A percentile compares a stretch with the other conserved stretches of the same genome.
Conservation (phyloP, 1,140 invertebrate genomes). For the Caenorhabditis tropicalis region DNA sequence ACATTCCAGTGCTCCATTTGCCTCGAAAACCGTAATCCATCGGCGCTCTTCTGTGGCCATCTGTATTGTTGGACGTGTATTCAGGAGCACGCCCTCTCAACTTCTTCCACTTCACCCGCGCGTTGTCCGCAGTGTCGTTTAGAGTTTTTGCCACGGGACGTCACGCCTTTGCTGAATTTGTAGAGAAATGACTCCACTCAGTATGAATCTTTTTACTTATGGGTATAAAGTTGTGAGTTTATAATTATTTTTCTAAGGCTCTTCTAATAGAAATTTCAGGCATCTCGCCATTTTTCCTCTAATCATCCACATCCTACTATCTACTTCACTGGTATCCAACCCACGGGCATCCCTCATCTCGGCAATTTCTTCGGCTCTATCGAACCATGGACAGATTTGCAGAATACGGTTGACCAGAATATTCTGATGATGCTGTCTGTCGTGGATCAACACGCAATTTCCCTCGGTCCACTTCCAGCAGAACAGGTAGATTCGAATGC, state of each 20-base stretch:
- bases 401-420: slow-evolving; percentile 75
- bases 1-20: slow-evolving; percentile 49
- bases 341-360: slow-evolving; percentile 89
- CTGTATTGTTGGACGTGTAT: slow-evolving; percentile 64
- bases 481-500: slow-evolving; percentile 73
- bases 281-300: neutral
- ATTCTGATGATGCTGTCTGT: slow-evolving; percentile 81
- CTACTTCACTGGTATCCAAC: slow-evolving; percentile 92
- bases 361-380: slow-evolving; percentile 97
- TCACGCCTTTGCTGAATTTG: slow-evolving; percentile 53
- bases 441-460: slow-evolving; percentile 93
- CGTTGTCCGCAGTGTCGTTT: slow-evolving; percentile 64
- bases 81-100: slow-evolving; percentile 49
- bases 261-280: neutral
- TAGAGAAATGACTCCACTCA: neutral
- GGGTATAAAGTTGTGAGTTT: neutral
- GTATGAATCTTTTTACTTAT: neutral
- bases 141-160: slow-evolving; percentile 44
- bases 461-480: slow-evolving; percentile 81
- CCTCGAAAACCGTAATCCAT: slow-evolving; percentile 52
- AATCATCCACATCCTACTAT: slow-evolving; percentile 49
- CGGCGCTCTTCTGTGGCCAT: slow-evolving; percentile 65
- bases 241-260: neutral
- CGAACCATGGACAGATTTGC: slow-evolving; percentile 83
- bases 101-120: neutral